Evolutionary conservation across 2,888 invertebrate genomes (phyloP).

Genomic region (Dasypogon diadema): DNA sequence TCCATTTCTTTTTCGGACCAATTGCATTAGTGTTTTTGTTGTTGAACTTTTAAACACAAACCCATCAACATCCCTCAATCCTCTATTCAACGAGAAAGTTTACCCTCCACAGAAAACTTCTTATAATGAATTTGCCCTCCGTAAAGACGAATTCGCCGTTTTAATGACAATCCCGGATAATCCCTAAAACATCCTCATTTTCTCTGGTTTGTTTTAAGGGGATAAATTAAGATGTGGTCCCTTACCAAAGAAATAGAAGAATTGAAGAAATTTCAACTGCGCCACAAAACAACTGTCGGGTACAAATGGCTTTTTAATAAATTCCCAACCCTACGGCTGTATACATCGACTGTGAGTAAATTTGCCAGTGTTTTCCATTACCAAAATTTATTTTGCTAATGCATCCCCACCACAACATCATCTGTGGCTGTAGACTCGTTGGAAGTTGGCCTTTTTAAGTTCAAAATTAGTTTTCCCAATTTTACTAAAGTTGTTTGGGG

Average conservation of each 20-base stretch:
- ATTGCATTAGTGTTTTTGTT: slow-evolving; percentile 32
- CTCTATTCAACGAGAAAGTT: neutral
- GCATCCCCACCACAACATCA: neutral
- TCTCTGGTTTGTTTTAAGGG: slow-evolving; percentile 3
- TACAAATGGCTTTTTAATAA: slow-evolving; percentile 49
- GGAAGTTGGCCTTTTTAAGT: slow-evolving; percentile 28
- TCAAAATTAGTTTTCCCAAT: slow-evolving; percentile 44
- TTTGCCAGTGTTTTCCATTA: slow-evolving; percentile 30
- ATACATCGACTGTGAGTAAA: neutral
- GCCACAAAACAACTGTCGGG: slow-evolving; percentile 26
- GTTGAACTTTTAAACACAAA: slow-evolving; percentile 19
- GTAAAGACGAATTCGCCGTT: slow-evolving; percentile 31
- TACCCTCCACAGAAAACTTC: neutral
- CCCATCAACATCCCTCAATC: slow-evolving; percentile 21
- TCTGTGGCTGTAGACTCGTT: neutral
- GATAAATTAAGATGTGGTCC: slow-evolving; percentile 27
- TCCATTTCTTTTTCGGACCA: neutral
- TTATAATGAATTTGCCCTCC: slow-evolving; percentile 29
- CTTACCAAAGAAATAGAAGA: neutral
- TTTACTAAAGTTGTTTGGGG: slow-evolving; percentile 32
- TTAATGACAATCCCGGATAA: slow-evolving; percentile 48
- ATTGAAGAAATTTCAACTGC: slow-evolving; percentile 11
- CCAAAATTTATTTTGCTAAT: slow-evolving; percentile 34
- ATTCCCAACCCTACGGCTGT: slow-evolving; percentile 1
- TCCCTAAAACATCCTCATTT: slow-evolving; percentile 14